Evolutionary conservation across 2,797 vertebrate genomes (phyloP), one percentile per base, ranked within the genome.

Genomic region (Sebastes glaucus): DNA sequence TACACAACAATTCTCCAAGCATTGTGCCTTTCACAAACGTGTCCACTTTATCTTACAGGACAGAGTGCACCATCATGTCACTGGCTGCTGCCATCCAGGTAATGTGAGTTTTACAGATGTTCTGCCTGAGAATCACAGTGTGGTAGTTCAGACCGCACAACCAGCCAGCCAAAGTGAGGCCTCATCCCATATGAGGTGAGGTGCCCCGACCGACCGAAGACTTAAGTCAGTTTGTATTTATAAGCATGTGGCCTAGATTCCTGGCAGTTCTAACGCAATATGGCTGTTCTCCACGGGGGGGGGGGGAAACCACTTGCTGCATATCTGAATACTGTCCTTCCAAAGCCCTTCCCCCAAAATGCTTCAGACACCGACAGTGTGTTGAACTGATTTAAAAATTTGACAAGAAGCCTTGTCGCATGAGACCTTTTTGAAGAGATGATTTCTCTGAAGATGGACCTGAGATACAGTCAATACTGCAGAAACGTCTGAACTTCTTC

Each of bases 61-160:
- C 95, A 84, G 96, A 96, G 94, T 96, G 96, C 92, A 96, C 96
- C 92, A 96, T 96, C 92, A 94, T 96, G 95, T 96, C 95, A 76
- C 90, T 96, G 89, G 94, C 94, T 84, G 95, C 96, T 80, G 95
- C 95, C 87, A 96, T 96, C 94, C 96, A 96, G 90, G 94, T 96
- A 85, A 96, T 96, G 94, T 96, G 93, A 96, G 74, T 84, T 89
- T 83, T 52, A 61, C 60, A 62, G 84, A 70, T 68, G 67, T 14
- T 71, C 76, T 80, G 65, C 74, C 83, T 27, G 80, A 72, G 73
- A 88, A 60, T 83, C 80, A 77, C 55, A 84, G 75, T 83, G 84
- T 72, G 74, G 73, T 74, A 52, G 62, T 84, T 84, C 71, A 11
- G 71, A 90, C 80, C 75, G 8, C 84, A 30, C 77, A 38, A 71